Evolutionary conservation across 2,113 vertebrate genomes (phyloP).

Genomic region (Puntigrus tetrazona): DNA sequence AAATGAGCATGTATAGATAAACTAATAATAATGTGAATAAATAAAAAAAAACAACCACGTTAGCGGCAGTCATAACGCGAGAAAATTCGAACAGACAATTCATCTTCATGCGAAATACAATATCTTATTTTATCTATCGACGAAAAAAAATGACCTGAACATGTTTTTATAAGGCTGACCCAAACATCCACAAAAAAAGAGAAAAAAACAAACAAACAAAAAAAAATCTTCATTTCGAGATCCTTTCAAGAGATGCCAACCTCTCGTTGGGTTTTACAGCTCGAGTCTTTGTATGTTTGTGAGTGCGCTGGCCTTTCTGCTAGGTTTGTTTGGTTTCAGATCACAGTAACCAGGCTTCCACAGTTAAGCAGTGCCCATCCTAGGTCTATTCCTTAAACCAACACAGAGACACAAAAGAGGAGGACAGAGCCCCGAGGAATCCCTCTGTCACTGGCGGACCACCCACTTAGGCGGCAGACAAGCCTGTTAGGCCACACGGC

Average conservation of each 20-base stretch:
- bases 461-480: constrained; percentile 63
- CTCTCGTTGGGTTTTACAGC: constrained; percentile 9
- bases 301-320: constrained; percentile 25
- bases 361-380: constrained; percentile 59
- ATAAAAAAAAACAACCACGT: not conserved
- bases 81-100: not conserved
- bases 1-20: not conserved
- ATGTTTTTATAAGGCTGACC: not conserved
- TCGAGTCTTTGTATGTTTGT: constrained; percentile 36
- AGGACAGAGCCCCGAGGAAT: constrained; percentile 59
- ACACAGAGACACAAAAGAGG: constrained; percentile 59
- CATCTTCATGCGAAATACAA: not conserved
- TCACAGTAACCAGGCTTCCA: constrained; percentile 50
- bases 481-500: constrained; percentile 58
- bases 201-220: no score
- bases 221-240: not conserved
- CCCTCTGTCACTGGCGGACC: constrained; percentile 59
- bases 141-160: not conserved
- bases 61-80: not conserved
- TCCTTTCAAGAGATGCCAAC: constrained; percentile 7
- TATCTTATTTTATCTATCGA: not conserved
- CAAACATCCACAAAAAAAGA: not conserved
- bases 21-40: not conserved
- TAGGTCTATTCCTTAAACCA: constrained; percentile 65
- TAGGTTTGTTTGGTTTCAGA: constrained; percentile 48